Conservation (phyloP, 2,113 vertebrate species). For the Oncorhynchus gorbuscha region DNA sequence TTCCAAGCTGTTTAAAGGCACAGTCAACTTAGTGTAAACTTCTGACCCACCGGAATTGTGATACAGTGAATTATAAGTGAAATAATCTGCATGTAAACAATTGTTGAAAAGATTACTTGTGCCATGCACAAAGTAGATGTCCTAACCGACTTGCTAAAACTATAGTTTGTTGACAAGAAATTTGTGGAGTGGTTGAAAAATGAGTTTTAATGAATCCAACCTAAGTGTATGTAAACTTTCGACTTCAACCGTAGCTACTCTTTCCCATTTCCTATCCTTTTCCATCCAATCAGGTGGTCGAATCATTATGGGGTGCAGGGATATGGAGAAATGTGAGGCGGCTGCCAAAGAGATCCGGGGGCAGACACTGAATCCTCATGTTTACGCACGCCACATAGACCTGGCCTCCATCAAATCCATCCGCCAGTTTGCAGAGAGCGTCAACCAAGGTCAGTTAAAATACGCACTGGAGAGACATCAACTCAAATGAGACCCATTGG, state of each 20-base stretch:
- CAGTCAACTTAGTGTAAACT: too few species aligned
- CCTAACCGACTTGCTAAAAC: too few species aligned
- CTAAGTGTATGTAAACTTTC: too few species aligned
- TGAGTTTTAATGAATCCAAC: too few species aligned
- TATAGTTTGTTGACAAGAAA: too few species aligned
- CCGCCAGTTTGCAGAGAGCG: slow-evolving; percentile 72
- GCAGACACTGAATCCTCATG: slow-evolving; percentile 77
- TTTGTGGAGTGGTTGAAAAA: too few species aligned
- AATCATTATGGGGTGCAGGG: slow-evolving; percentile 84
- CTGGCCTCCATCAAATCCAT: slow-evolving; percentile 81
- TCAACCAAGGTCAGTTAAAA: slow-evolving; percentile 66
- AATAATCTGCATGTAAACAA: too few species aligned
- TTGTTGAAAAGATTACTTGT: too few species aligned
- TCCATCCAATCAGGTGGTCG: slow-evolving; percentile 71
- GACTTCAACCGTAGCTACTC: neutral
- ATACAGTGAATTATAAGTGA: too few species aligned
- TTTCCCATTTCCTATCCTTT: neutral
- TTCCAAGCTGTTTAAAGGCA: too few species aligned
- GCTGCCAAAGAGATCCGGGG: slow-evolving; percentile 80
- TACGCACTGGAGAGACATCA: neutral
- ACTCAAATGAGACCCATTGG: neutral
- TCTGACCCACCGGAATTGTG: too few species aligned
- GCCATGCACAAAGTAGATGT: too few species aligned
- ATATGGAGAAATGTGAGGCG: slow-evolving; percentile 81
- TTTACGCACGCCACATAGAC: slow-evolving; percentile 74